These are phyloP conservation scores for Dendrocincla fuliginosa DNA, from an alignment of 2,797 vertebrate genomes.

Conservation along the genomic window DNA sequence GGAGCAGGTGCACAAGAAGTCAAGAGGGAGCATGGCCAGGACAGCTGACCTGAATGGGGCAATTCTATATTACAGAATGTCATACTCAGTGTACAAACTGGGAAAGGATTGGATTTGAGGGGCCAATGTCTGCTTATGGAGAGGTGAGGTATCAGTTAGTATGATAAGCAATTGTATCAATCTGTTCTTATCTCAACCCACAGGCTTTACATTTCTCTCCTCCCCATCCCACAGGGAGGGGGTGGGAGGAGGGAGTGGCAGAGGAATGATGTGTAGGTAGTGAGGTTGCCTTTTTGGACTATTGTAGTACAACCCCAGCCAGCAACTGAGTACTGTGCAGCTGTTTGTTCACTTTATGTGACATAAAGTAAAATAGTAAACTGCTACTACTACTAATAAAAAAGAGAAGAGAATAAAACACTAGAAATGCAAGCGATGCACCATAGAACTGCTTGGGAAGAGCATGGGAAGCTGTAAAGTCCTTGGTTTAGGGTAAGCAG, in stretches of 20 bases:
- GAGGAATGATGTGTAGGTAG: not conserved
- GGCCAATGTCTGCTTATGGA: not conserved
- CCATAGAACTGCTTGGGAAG: not conserved
- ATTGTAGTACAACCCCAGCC: not conserved
- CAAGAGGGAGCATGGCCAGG: not conserved
- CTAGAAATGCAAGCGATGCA: not conserved
- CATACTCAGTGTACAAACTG: not conserved
- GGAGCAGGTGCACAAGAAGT: not conserved
- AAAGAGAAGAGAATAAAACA: not conserved
- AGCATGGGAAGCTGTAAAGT: not conserved
- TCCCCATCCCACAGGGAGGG: not conserved
- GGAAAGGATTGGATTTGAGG: not conserved
- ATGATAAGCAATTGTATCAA: not conserved
- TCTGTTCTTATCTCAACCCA: not conserved
- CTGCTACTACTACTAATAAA: not conserved
- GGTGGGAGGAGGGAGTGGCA: not conserved
- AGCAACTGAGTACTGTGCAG: not conserved
- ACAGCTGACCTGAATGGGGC: not conserved
- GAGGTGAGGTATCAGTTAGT: not conserved
- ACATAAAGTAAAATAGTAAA: not conserved
- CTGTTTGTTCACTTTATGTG: not conserved
- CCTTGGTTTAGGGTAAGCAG: not conserved
- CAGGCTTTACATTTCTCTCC: not conserved
- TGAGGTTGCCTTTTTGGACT: not conserved
- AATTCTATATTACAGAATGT: not conserved